phyloP scores from a whole-genome alignment of 2,888 invertebrate genomes.

The Eupithecia inturbata region DNA sequence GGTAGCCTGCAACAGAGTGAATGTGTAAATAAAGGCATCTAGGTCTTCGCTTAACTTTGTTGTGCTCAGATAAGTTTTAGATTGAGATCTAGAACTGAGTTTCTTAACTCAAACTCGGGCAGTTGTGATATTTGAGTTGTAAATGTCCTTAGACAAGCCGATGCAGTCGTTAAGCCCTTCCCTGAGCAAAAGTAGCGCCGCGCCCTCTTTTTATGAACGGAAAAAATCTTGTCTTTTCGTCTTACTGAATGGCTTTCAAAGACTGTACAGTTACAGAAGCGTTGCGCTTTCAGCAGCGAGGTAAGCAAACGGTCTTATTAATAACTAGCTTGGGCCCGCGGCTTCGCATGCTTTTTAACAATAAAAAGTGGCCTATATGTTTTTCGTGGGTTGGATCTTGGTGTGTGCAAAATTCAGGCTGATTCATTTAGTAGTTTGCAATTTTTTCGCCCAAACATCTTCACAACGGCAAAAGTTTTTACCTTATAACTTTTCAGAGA shows the following conservation, averaged over 20 bases:
- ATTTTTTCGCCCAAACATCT: no score
- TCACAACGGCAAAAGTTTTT: no score
- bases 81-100: neutral
- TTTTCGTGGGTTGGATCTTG: no score
- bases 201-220: neutral
- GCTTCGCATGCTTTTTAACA: no score
- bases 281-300: neutral
- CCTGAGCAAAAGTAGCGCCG: neutral
- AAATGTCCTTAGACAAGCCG: neutral
- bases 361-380: no score
- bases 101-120: neutral
- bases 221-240: neutral
- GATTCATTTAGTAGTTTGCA: no score
- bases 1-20: neutral
- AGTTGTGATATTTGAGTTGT: neutral
- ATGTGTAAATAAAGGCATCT: neutral
- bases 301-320: no score
- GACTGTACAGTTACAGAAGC: neutral
- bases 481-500: no score
- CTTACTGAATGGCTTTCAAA: neutral
- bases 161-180: neutral
- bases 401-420: no score
- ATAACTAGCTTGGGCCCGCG: no score
- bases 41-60: neutral
- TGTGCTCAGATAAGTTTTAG: neutral